Evolutionary conservation across 2,888 invertebrate species (phyloP).

Genomic region (Zelleria hepariella): DNA sequence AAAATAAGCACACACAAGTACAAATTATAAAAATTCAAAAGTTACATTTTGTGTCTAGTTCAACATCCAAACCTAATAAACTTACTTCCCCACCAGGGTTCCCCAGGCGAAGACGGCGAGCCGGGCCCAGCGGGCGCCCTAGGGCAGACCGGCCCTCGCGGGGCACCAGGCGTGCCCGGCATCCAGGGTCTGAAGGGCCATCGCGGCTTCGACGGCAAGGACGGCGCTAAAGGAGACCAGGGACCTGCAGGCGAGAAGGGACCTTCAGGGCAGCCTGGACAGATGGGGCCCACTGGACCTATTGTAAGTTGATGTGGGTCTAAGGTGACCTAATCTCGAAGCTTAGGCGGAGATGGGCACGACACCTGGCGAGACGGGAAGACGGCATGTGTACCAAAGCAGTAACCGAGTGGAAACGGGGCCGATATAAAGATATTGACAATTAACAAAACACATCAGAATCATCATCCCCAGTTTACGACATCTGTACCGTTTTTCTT

Average conservation of each 20-base stretch:
- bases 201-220: slow-evolving; percentile 82
- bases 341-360: no score
- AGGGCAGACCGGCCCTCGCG: slow-evolving; percentile 82
- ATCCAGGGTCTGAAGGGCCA: slow-evolving; percentile 88
- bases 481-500: no score
- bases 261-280: slow-evolving; percentile 74
- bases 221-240: slow-evolving; percentile 86
- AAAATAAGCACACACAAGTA: no score
- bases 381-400: no score
- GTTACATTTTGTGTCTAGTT: background rate
- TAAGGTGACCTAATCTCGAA: background rate
- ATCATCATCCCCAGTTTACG: no score
- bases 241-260: slow-evolving; percentile 85
- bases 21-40: background rate
- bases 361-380: no score
- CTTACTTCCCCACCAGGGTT: slow-evolving; percentile 64
- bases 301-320: slow-evolving; percentile 56
- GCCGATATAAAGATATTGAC: no score
- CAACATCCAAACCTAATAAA: background rate
- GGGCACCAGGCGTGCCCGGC: slow-evolving; percentile 81
- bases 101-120: slow-evolving; percentile 85
- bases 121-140: slow-evolving; percentile 78
- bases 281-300: slow-evolving; percentile 80
- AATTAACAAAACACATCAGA: no score
- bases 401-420: no score